Conservation (phyloP, 2,113 vertebrate species). For the Carassius gibelio region DNA sequence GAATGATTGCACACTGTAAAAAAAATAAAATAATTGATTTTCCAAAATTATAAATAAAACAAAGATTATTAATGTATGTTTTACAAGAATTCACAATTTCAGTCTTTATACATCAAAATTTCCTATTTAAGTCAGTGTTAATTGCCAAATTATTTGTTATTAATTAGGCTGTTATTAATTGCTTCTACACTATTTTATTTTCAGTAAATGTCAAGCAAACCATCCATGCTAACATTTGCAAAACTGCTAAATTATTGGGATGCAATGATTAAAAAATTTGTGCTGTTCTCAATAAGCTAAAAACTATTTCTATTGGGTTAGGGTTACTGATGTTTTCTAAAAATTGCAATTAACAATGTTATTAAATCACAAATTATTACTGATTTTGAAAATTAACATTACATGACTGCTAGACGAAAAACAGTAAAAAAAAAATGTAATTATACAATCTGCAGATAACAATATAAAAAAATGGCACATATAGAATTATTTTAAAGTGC, state of each 20-base stretch:
- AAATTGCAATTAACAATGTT: too few relatives aligned
- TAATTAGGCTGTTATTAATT: too few relatives aligned
- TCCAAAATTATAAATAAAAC: neutral
- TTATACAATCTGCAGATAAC: too few relatives aligned
- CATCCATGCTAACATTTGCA: too few relatives aligned
- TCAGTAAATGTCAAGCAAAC: too few relatives aligned
- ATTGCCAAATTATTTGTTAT: neutral
- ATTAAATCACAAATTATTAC: neutral
- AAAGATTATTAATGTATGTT: neutral
- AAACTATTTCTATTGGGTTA: neutral
- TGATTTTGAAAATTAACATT: neutral
- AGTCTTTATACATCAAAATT: neutral
- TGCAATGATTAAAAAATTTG: neutral
- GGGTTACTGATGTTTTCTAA: too few relatives aligned
- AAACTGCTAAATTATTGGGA: too few relatives aligned
- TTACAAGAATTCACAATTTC: neutral
- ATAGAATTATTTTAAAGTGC: neutral
- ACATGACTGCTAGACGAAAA: neutral
- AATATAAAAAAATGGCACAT: too few relatives aligned
- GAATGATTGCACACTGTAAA: neutral
- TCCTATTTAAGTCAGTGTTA: neutral
- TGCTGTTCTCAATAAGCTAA: neutral
- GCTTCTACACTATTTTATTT: too few relatives aligned
- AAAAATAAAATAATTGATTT: too few relatives aligned
- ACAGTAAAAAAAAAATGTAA: too few relatives aligned